These are phyloP conservation scores for Noturus placidus DNA, from an alignment of 2,113 vertebrate species.

Conservation along the genomic window DNA sequence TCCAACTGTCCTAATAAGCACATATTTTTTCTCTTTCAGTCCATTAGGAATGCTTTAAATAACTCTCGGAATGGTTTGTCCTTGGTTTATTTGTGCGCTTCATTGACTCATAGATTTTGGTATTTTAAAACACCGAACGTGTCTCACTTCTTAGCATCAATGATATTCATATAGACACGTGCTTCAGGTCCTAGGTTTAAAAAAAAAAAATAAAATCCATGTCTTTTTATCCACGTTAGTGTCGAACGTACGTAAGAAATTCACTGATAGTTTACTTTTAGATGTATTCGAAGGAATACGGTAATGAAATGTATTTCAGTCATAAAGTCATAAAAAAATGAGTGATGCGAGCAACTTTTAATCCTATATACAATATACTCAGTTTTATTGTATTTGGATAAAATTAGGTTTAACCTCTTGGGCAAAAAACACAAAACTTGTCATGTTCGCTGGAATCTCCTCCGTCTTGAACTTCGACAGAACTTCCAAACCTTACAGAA, in stretches of 20 bases:
- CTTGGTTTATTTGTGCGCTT: background rate
- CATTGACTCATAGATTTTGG: background rate
- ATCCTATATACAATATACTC: too few species aligned
- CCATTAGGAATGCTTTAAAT: background rate
- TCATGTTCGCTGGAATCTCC: too few species aligned
- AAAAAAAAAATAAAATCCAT: background rate
- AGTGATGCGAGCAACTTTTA: too few species aligned
- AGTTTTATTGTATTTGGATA: too few species aligned
- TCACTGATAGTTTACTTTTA: background rate
- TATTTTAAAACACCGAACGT: background rate
- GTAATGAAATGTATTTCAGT: too few species aligned
- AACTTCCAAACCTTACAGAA: too few species aligned
- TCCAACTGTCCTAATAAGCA: background rate
- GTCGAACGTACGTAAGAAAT: background rate
- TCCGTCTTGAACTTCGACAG: too few species aligned
- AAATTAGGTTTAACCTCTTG: too few species aligned
- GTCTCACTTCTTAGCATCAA: background rate
- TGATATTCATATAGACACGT: background rate
- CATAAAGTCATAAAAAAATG: too few species aligned
- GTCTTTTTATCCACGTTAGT: too few species aligned
- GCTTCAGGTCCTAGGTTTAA: background rate
- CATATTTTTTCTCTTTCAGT: background rate
- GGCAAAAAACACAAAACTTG: too few species aligned
- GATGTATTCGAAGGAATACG: background rate
- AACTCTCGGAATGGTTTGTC: background rate